Evolutionary conservation across 2,797 vertebrate genomes (phyloP), one percentile per base, ranked within the genome.

Genomic region (Neosilurus hyrtlii): DNA sequence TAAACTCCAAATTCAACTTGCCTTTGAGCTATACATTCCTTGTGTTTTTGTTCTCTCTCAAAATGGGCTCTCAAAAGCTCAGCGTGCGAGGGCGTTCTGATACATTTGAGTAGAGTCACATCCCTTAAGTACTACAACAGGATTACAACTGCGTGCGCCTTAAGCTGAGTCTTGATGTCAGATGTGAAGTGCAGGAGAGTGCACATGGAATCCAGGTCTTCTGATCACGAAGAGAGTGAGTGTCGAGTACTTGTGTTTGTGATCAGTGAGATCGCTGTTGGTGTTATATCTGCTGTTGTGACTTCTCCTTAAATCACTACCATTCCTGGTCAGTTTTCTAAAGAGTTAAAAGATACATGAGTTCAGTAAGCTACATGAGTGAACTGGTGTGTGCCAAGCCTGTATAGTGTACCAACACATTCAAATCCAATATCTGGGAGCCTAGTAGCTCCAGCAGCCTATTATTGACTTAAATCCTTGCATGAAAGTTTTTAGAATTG

Each of bases 1-100:
- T 63, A 86, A 80, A 84, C 84, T 83, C 79, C 76, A 70, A 70
- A 86, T 83, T 84, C 77, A 82, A 80, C 79, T 85, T 80, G 82
- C 82, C 85, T 88, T 86, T 87, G 86, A 88, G 82, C 84, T 83
- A 80, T 70, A 77, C 63, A 74, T 79, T 83, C 79, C 76, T 74
- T 71, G 72, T 62, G 74, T 83, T 85, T 86, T 86, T 79, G 76
- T 66, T 84, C 71, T 74, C 78, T n/a, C 75, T 80, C 76, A 84
- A 79, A 84, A 82, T 80, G 26, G 61, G 24, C 79, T 79, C 84
- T 86, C 81, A 77, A 74, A 84, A 79, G 77, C 86, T 80, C 72
- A 80, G 61, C 52, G 43, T 76, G 81, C 61, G 86, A 84, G 81
- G 87, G 86, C 24, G 81, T 86, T 85, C 67, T 87, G 86, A 85